Base-by-base conservation (phyloP, 2,797 vertebrate genomes). In the Anabas testudineus region DNA sequence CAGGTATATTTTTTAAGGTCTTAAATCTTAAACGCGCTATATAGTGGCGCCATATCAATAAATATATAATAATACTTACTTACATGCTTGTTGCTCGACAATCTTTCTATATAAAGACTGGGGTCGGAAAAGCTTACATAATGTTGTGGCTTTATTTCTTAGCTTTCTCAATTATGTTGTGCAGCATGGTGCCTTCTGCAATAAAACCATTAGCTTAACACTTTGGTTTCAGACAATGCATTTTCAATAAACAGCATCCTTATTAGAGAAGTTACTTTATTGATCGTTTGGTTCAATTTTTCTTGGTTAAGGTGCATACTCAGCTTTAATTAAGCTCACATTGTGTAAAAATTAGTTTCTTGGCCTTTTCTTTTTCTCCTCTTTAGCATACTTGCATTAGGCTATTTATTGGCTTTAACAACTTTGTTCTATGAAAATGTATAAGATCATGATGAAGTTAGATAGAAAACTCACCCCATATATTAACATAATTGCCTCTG, bases 181-280 rank as follows among this genome's bases (percentile, higher is more conserved):
- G 39, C 71, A 39, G 47, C 22, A 15, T 55, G n/a, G n/a, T n/a
- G n/a, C n/a, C n/a, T n/a, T n/a, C n/a, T n/a, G n/a, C n/a, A n/a
- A n/a, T 87, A 64, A 67, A 47, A 60, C 82, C 53, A 82, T 88
- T 81, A 83, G 67, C 15, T 26, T 15, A 48, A 60, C 51, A 64
- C 56, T 76, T 16, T 62, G 21, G 57, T 32, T 88, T 67, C 68
- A 66, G 66, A 78, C n/a, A 22, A 67, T 53, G 70, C 46, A 14
- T 15, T 9, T 60, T 54, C 57, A 30, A 46, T 70, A 49, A 74
- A 72, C 73, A 43, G 60, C 74, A 72, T 75, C 62, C 79, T 75
- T 75, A 60, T 79, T 73, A 60, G 43, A 66, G 41, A 58, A 80
- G 68, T 41, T n/a, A 26, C 67, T 41, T 24, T 75, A 82, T 81